Conservation (phyloP, 2,113 vertebrate species). For the Manacus vitellinus region DNA sequence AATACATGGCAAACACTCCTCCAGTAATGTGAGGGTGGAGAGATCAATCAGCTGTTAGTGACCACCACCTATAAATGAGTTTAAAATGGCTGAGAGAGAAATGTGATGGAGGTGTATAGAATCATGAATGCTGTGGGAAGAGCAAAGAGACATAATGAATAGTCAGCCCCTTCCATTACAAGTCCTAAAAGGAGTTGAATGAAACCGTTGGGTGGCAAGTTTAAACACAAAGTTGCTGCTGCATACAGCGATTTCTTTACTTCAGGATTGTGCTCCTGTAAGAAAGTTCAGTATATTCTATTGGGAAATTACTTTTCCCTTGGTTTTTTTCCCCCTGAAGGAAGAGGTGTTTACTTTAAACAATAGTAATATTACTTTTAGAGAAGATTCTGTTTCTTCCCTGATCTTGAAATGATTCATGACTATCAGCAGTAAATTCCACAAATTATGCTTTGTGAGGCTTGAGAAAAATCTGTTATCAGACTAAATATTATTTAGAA, state of each 20-base stretch:
- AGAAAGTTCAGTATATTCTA: not conserved
- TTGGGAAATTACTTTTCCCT: not conserved
- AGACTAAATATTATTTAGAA: slow-evolving; percentile 17
- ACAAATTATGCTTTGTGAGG: not conserved
- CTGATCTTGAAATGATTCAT: not conserved
- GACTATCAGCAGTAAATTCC: not conserved
- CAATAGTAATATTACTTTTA: not conserved
- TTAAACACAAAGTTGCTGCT: not conserved
- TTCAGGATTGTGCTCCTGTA: not conserved
- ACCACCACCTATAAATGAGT: not conserved
- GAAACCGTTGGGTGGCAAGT: not conserved
- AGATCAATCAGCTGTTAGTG: not conserved
- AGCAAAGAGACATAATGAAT: not conserved
- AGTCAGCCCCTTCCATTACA: not conserved
- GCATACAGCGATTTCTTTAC: not conserved
- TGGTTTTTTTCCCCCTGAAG: not conserved
- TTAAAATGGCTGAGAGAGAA: not conserved
- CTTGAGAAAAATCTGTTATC: not conserved
- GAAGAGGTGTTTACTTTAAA: not conserved
- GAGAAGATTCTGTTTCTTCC: not conserved
- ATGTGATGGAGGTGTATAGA: not conserved
- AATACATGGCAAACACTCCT: not conserved
- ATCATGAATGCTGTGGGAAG: not conserved
- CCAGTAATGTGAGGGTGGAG: not conserved
- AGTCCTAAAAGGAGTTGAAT: not conserved